phyloP scores from a whole-genome alignment of 2,797 vertebrate species.

The Cynopterus sphinx region DNA sequence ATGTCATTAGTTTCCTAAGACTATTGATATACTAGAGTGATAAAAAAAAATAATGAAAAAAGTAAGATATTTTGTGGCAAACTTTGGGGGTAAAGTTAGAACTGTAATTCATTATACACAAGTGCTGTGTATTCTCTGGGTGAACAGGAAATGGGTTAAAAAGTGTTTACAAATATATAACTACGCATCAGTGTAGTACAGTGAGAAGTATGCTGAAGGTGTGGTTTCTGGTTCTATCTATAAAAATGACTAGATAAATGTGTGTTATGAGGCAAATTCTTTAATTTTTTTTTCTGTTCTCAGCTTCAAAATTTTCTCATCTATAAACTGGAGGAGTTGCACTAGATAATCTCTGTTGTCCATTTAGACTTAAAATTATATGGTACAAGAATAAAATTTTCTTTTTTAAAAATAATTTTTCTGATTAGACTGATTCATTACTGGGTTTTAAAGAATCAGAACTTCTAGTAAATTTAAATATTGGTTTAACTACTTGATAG shows the following conservation, averaged over 20 bases:
- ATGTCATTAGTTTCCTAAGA: too few species aligned
- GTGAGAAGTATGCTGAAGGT: neutral
- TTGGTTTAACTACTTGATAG: conserved; percentile 32
- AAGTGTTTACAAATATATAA: neutral
- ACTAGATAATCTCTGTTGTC: neutral
- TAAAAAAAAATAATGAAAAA: too few species aligned
- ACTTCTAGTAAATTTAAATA: conserved; percentile 32
- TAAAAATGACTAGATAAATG: neutral
- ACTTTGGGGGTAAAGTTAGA: too few species aligned
- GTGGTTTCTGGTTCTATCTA: neutral
- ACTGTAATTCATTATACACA: too few species aligned
- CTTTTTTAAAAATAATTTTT: conserved; percentile 7
- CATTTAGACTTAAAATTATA: conserved; percentile 14
- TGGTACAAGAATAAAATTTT: neutral
- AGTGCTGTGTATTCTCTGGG: too few species aligned
- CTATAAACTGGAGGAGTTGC: neutral
- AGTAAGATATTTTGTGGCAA: too few species aligned
- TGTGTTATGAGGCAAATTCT: neutral
- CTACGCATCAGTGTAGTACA: neutral
- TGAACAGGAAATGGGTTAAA: neutral
- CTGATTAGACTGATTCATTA: conserved; percentile 4
- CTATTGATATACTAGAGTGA: too few species aligned
- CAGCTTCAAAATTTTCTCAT: neutral
- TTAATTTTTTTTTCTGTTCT: neutral
- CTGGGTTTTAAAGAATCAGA: conserved; percentile 25